Percentiles rank a stretch among this genome's conserved stretches.
These are phyloP conservation scores for Corythornis cristatus DNA, from an alignment of 2,113 vertebrate genomes.

Conservation along the genomic window DNA sequence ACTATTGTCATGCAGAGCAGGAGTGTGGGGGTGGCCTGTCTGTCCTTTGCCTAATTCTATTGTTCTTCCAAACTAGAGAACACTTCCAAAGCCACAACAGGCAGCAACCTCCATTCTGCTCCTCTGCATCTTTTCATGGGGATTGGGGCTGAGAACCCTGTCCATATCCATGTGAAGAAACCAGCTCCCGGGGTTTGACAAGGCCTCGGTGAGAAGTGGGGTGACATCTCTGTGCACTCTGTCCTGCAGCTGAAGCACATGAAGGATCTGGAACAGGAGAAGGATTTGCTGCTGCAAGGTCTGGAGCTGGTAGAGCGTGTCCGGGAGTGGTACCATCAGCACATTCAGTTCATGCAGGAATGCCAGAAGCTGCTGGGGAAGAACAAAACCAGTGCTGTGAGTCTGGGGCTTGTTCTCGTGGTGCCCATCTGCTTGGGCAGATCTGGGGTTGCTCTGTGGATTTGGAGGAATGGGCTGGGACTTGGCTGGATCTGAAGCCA, in stretches of 20 bases:
- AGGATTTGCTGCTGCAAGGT: conserved; percentile 89
- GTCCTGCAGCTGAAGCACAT: conserved; percentile 87
- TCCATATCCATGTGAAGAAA: neutral
- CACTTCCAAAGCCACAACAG: neutral
- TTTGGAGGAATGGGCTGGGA: neutral
- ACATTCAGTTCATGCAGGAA: conserved; percentile 88
- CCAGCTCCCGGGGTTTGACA: neutral
- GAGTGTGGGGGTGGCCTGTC: neutral
- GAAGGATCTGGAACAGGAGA: conserved; percentile 93
- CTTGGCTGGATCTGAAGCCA: neutral
- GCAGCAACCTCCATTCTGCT: neutral
- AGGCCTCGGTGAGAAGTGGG: neutral
- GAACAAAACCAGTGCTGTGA: conserved; percentile 75
- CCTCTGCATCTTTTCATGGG: neutral
- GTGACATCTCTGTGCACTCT: neutral
- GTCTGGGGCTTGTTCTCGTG: conserved; percentile 32
- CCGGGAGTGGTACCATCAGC: conserved; percentile 90
- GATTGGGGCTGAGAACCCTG: neutral
- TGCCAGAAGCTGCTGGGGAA: conserved; percentile 85
- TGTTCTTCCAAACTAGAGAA: neutral
- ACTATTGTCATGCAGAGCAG: neutral
- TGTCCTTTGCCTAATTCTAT: neutral
- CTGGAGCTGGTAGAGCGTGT: conserved; percentile 88
- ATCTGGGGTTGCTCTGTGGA: neutral
- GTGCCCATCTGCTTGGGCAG: neutral